phyloP scores from a whole-genome alignment of 2,888 invertebrate species.

The Drosophila eohydei region DNA sequence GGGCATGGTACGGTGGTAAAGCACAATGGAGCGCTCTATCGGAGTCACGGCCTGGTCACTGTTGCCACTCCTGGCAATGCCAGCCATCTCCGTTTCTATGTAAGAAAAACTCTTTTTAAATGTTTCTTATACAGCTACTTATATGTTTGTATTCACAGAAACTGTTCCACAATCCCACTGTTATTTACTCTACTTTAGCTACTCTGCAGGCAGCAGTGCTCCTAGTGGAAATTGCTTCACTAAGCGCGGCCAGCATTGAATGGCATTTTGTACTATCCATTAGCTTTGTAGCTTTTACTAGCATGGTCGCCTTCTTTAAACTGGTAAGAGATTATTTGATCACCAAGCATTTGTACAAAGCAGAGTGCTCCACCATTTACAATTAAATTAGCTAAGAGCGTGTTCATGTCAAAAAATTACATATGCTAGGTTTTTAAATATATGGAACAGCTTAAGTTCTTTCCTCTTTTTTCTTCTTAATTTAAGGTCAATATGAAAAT shows the following conservation, averaged over 20 bases:
- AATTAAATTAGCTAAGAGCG: slow-evolving; percentile 19
- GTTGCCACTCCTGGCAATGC: slow-evolving; percentile 94
- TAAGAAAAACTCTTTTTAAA: slow-evolving; percentile 86
- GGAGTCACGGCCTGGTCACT: slow-evolving; percentile 91
- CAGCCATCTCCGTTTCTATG: slow-evolving; percentile 94
- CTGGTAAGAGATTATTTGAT: slow-evolving; percentile 94
- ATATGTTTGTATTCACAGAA: slow-evolving; percentile 87
- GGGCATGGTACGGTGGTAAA: slow-evolving; percentile 91
- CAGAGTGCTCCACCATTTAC: slow-evolving; percentile 72
- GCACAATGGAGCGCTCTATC: slow-evolving; percentile 90
- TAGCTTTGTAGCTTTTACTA: slow-evolving; percentile 93
- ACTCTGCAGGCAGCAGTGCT: slow-evolving; percentile 90
- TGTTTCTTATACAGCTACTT: neutral
- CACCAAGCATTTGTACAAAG: slow-evolving; percentile 91
- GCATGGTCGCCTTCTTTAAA: slow-evolving; percentile 96
- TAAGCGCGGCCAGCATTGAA: slow-evolving; percentile 91
- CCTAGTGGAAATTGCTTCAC: slow-evolving; percentile 90
- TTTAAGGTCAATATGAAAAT: neutral
- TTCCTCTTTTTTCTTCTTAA: neutral
- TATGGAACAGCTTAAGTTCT: neutral
- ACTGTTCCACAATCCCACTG: slow-evolving; percentile 94
- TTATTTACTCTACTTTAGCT: slow-evolving; percentile 90
- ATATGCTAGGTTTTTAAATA: neutral
- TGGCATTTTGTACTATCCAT: slow-evolving; percentile 97
- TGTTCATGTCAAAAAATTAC: slow-evolving; percentile 10